These are phyloP conservation scores for Rhizomys pruinosus DNA, from an alignment of 2,113 vertebrate genomes.

Conservation along the genomic window DNA sequence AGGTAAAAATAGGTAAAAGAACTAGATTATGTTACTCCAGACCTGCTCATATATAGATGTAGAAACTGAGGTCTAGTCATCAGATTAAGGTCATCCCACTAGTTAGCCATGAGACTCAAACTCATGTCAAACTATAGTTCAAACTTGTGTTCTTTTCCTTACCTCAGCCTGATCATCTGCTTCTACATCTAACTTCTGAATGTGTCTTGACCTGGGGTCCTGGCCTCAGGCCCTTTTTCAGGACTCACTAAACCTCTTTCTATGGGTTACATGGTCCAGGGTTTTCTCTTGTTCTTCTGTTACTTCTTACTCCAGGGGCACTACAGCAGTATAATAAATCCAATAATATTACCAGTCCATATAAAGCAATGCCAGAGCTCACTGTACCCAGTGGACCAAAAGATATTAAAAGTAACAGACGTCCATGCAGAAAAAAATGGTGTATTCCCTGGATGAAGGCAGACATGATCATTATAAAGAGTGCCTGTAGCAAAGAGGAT, in stretches of 20 bases:
- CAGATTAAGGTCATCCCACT: neutral
- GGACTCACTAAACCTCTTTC: neutral
- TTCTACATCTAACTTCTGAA: neutral
- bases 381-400: neutral
- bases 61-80: neutral
- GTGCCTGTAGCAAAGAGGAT: neutral
- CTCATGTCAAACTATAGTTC: neutral
- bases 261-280: too few relatives aligned
- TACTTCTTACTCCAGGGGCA: neutral
- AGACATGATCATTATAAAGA: neutral
- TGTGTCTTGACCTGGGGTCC: neutral
- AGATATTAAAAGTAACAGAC: neutral
- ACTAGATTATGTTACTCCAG: neutral
- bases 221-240: too few relatives aligned
- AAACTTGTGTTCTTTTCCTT: neutral
- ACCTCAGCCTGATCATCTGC: neutral
- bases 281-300: neutral
- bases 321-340: neutral
- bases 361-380: neutral
- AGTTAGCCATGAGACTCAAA: neutral
- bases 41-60: neutral
- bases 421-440: neutral
- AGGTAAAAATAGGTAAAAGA: neutral
- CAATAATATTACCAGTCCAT: neutral
- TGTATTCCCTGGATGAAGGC: neutral